These are phyloP conservation scores for Chrysomela aeneicollis DNA, from an alignment of 2,888 invertebrate genomes.

Conservation along the genomic window DNA sequence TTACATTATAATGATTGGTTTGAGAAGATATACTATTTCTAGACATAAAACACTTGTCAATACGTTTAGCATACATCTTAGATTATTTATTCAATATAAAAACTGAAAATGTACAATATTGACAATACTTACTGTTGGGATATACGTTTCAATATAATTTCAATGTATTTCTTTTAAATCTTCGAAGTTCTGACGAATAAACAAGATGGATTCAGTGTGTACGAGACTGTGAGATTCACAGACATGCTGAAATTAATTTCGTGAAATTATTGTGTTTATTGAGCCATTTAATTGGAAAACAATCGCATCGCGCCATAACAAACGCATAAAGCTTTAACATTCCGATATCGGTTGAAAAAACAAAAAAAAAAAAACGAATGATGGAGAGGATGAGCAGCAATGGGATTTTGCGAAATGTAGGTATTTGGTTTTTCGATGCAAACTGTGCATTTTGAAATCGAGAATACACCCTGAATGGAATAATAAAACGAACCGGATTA, in stretches of 20 bases:
- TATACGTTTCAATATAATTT: too few species aligned
- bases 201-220: neutral
- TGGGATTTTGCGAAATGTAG: neutral
- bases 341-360: neutral
- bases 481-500: neutral
- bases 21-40: too few species aligned
- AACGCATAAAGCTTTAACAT: neutral
- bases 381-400: neutral
- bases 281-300: conserved; percentile 49
- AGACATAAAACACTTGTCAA: too few species aligned
- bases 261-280: conserved; percentile 45
- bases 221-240: neutral
- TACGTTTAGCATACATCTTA: too few species aligned
- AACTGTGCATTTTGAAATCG: neutral
- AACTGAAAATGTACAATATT: too few species aligned
- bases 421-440: neutral
- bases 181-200: too few species aligned
- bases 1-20: too few species aligned
- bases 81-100: too few species aligned
- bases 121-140: too few species aligned
- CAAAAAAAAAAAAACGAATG: neutral
- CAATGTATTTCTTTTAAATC: too few species aligned
- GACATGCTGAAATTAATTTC: conserved; percentile 41
- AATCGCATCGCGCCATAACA: conserved; percentile 34
- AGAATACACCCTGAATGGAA: neutral